Percentiles rank a stretch among this genome's conserved stretches.
Evolutionary conservation across 2,888 invertebrate species (phyloP).

Genomic region (Apantesis nais): DNA sequence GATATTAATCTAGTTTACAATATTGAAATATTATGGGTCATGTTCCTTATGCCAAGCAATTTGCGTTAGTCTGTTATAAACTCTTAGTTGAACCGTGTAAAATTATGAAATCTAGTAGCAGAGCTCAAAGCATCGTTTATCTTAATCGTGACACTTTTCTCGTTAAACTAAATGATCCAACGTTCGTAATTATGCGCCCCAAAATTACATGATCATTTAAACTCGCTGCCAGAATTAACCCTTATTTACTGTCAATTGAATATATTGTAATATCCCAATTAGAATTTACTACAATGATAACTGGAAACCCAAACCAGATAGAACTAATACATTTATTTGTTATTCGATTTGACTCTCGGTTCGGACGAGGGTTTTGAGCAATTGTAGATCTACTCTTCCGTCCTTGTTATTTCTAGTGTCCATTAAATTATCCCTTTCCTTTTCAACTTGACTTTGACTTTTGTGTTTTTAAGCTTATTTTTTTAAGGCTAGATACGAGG

Average conservation of each 20-base stretch:
- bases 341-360: slow-evolving; percentile 41
- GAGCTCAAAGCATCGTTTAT: slow-evolving; percentile 26
- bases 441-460: slow-evolving; percentile 20
- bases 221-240: slow-evolving; percentile 32
- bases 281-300: slow-evolving; percentile 35
- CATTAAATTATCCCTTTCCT: slow-evolving; percentile 41
- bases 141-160: slow-evolving; percentile 33
- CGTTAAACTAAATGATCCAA: slow-evolving; percentile 34
- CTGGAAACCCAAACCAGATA: slow-evolving; percentile 28
- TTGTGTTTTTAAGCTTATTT: slow-evolving; percentile 32
- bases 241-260: slow-evolving; percentile 36
- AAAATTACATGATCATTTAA: slow-evolving; percentile 29
- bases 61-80: slow-evolving; percentile 21
- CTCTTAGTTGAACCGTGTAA: slow-evolving; percentile 18
- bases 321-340: slow-evolving; percentile 44
- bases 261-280: slow-evolving; percentile 40
- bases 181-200: slow-evolving; percentile 34
- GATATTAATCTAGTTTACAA: background rate
- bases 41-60: slow-evolving; percentile 17
- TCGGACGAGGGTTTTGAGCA: slow-evolving; percentile 36
- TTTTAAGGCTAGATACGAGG: slow-evolving; percentile 17
- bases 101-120: slow-evolving; percentile 23
- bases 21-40: background rate
- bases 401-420: slow-evolving; percentile 41
- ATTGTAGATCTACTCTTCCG: slow-evolving; percentile 34